Conservation (phyloP, 2,797 vertebrate genomes). For the Corythornis leucogaster region DNA sequence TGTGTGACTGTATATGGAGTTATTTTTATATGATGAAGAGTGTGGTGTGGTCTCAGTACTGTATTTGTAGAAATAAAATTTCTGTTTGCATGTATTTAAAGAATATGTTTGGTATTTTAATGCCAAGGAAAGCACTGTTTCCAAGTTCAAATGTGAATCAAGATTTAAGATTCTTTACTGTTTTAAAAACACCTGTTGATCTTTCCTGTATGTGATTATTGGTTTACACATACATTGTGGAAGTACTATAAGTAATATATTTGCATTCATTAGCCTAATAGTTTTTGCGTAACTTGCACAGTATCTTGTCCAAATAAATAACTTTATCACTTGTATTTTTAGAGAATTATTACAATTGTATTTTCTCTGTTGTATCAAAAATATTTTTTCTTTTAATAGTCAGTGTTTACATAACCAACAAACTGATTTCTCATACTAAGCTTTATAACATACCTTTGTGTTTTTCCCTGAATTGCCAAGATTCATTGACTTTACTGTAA, state of each 20-base stretch:
- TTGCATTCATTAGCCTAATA: neutral
- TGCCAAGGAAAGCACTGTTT: conserved; percentile 56
- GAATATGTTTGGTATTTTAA: conserved; percentile 29
- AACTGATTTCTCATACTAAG: conserved; percentile 18
- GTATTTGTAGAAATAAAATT: conserved; percentile 41
- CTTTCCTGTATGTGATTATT: neutral
- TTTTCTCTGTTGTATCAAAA: conserved; percentile 3
- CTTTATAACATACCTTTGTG: neutral
- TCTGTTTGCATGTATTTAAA: conserved; percentile 48
- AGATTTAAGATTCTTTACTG: conserved; percentile 4
- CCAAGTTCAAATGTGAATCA: conserved; percentile 49
- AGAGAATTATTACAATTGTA: conserved; percentile 6
- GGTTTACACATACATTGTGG: neutral
- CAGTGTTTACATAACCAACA: neutral
- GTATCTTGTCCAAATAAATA: conserved; percentile 46
- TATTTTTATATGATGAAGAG: conserved; percentile 37
- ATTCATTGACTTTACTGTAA: conserved; percentile 10
- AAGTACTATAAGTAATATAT: neutral
- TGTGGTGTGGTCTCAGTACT: conserved; percentile 32
- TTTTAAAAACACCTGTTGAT: neutral
- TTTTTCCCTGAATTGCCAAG: conserved; percentile 46
- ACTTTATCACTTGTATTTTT: conserved; percentile 26
- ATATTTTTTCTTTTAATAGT: conserved; percentile 1
- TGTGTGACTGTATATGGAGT: conserved; percentile 1
- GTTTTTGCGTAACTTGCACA: conserved; percentile 60